These are phyloP conservation scores for Melanogrammus aeglefinus DNA, from an alignment of 2,797 vertebrate species.

Conservation along the genomic window DNA sequence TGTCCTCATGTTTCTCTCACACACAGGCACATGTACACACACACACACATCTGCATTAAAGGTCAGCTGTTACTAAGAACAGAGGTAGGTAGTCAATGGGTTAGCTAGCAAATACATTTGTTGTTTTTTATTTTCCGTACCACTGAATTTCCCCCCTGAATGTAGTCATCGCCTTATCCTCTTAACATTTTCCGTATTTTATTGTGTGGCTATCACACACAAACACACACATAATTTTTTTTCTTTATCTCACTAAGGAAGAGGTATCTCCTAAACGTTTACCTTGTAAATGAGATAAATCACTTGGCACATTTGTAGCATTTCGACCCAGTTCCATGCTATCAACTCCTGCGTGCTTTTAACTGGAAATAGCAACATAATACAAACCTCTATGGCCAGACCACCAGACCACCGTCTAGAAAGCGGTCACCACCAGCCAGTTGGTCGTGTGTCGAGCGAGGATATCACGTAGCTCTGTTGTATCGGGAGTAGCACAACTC, in stretches of 20 bases:
- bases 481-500: constrained; percentile 49
- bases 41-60: constrained; percentile 17
- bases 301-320: not conserved
- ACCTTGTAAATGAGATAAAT: not conserved
- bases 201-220: not conserved
- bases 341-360: not conserved
- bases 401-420: not conserved
- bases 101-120: not conserved
- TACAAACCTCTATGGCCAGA: not conserved
- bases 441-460: constrained; percentile 15
- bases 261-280: constrained; percentile 21
- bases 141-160: not conserved
- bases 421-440: not conserved
- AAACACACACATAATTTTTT: constrained; percentile 1
- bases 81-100: not conserved
- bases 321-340: not conserved
- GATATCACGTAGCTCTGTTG: constrained; percentile 42
- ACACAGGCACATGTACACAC: not conserved
- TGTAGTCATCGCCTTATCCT: not conserved
- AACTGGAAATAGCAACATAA: not conserved
- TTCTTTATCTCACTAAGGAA: constrained; percentile 23
- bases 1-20: constrained; percentile 31
- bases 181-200: no score
- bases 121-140: not conserved
- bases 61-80: not conserved